Base-by-base conservation (phyloP, 37 sponge, comb jelly and placozoan species). In the Diacarnus erythraeanus region DNA sequence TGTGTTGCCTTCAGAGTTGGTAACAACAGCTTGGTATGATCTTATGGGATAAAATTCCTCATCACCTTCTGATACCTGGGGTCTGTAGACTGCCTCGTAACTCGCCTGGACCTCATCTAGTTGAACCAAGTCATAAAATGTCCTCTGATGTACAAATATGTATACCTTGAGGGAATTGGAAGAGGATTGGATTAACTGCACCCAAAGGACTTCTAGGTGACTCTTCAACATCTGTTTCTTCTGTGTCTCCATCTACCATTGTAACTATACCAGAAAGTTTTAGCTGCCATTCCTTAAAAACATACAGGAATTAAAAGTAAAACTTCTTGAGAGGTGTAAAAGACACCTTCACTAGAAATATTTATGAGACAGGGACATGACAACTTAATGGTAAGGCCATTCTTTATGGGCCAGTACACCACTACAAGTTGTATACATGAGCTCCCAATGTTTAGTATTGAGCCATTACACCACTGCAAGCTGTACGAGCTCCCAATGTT, bases 221-320 rank as follows among this genome's bases (percentile, higher is more conserved):
- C 3, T 78, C 78, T 25, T 65, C 78, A 64, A 42, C 2, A 3
- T 78, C 78, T 1, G 78, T 78, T 42, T 64, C 67, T 17, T 74
- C 74, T 26, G 74, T 56, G 25, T 71, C 71, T 2, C 38, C 38
- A 1, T 56, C 58, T 1, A 23, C 77, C 31, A 36, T 41, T 37
- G 29, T 43, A 8, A 42, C 21, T 27, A 78, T 78, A 3, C 78
- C 78, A 42, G 75, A 38, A 60, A 76, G n/a, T 40, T 38, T 37
- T 51, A 78, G 21, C 67, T 78, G 78, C 78, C 78, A 78, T 21
- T 78, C 78, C 78, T 78, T 1, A 21, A 60, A 42, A 38, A 29
- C 5, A n/a, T n/a, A n/a, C n/a, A n/a, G n/a, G n/a, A n/a, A n/a
- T n/a, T n/a, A n/a, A n/a, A n/a, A n/a, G n/a, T n/a, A n/a, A n/a